These are phyloP conservation scores for Orchestes rusci DNA, from an alignment of 2,888 invertebrate species.

Conservation along the genomic window DNA sequence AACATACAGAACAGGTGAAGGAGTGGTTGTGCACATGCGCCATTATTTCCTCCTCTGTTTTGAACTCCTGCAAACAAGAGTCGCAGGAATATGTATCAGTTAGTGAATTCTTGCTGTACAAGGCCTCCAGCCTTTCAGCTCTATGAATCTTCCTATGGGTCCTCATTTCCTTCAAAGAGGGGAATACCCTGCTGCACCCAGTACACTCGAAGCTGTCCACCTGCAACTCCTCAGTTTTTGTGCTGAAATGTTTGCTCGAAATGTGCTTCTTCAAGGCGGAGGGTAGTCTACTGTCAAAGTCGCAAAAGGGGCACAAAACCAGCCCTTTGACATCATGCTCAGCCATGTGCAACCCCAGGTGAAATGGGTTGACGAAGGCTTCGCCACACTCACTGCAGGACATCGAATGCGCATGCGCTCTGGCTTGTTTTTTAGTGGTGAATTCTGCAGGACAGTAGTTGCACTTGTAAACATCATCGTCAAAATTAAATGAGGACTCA, in stretches of 20 bases:
- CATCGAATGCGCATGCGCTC: slow-evolving; percentile 35
- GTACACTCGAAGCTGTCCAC: slow-evolving; percentile 25
- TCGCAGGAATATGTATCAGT: slow-evolving; percentile 33
- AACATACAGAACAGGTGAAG: slow-evolving; percentile 16
- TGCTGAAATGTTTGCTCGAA: slow-evolving; percentile 24
- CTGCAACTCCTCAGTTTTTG: slow-evolving; percentile 8
- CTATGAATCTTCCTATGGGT: slow-evolving; percentile 32
- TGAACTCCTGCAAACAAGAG: slow-evolving; percentile 32
- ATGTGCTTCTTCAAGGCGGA: slow-evolving; percentile 35
- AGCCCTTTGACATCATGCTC: slow-evolving; percentile 34
- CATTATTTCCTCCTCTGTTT: slow-evolving; percentile 25
- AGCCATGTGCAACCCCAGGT: slow-evolving; percentile 36
- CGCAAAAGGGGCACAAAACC: slow-evolving; percentile 37
- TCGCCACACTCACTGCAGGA: slow-evolving; percentile 40
- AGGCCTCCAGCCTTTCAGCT: slow-evolving; percentile 38
- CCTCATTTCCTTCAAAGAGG: slow-evolving; percentile 29
- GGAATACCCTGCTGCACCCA: slow-evolving; percentile 31
- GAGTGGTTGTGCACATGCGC: slow-evolving; percentile 17
- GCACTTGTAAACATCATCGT: slow-evolving; percentile 10
- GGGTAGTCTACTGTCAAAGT: slow-evolving; percentile 32
- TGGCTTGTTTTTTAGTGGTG: slow-evolving; percentile 5
- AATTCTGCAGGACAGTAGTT: slow-evolving; percentile 11
- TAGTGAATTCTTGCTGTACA: slow-evolving; percentile 33
- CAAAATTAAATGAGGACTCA: slow-evolving; percentile 7
- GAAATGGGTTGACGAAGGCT: slow-evolving; percentile 36